phyloP scores from a whole-genome alignment of 2,888 invertebrate genomes.

The Pseudeuparius sepicola region DNA sequence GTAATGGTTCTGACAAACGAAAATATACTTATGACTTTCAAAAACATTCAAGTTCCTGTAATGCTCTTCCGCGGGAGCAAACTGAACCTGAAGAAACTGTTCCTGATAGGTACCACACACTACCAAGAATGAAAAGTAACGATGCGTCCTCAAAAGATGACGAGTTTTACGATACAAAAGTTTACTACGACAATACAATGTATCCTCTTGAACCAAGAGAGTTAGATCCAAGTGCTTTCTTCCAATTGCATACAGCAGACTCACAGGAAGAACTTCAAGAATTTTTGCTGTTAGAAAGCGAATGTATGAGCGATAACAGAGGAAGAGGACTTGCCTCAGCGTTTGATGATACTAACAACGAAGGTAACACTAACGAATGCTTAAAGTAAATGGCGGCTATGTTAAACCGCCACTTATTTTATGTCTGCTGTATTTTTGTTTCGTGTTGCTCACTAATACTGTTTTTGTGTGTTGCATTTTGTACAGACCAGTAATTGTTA shows the following conservation, averaged over 20 bases:
- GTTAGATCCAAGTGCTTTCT: slow-evolving; percentile 46
- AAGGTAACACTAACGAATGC: slow-evolving; percentile 22
- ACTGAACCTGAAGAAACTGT: slow-evolving; percentile 23
- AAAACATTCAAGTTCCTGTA: slow-evolving; percentile 36
- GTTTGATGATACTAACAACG: slow-evolving; percentile 25
- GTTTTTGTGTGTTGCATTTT: slow-evolving; percentile 25
- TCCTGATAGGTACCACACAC: slow-evolving; percentile 43
- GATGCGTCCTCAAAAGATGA: slow-evolving; percentile 25
- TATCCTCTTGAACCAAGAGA: slow-evolving; percentile 50
- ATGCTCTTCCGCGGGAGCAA: slow-evolving; percentile 32
- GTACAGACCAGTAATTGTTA: slow-evolving; percentile 27
- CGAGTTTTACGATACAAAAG: slow-evolving; percentile 18
- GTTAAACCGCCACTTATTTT: not conserved
- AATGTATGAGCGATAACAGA: slow-evolving; percentile 42
- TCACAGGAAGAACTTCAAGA: slow-evolving; percentile 53
- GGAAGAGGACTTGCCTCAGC: slow-evolving; percentile 43
- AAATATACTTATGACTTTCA: slow-evolving; percentile 23
- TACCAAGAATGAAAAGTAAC: slow-evolving; percentile 43
- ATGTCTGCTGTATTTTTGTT: slow-evolving; percentile 15
- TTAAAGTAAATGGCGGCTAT: too few relatives aligned
- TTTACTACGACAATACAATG: slow-evolving; percentile 33
- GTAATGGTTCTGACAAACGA: slow-evolving; percentile 31
- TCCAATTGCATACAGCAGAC: slow-evolving; percentile 49
- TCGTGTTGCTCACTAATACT: slow-evolving; percentile 26
- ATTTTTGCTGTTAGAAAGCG: slow-evolving; percentile 50